Evolutionary conservation across 2,888 invertebrate genomes (phyloP).

Genomic region (Embidobia sp.): DNA sequence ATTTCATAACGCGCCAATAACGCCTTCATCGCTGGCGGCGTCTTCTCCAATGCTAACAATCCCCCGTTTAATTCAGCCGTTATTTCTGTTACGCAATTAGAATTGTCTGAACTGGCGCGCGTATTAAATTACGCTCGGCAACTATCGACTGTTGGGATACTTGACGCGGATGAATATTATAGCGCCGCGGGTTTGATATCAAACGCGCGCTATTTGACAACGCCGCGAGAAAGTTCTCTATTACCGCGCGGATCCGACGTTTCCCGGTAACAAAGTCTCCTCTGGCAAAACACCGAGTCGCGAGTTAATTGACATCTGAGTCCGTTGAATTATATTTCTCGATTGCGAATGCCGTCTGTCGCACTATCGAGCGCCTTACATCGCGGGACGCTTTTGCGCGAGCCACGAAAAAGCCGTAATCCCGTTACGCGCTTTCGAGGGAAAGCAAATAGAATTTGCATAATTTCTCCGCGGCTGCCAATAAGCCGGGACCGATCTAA

Average conservation of each 20-base stretch:
- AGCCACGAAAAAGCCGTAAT: conserved; percentile 59
- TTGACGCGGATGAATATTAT: conserved; percentile 29
- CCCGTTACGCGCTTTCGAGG: conserved; percentile 50
- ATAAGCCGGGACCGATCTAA: conserved; percentile 4
- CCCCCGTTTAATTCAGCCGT: too few relatives aligned
- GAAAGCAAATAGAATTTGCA: conserved; percentile 63
- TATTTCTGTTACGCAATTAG: too few relatives aligned
- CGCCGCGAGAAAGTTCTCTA: conserved; percentile 47
- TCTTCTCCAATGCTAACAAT: too few relatives aligned
- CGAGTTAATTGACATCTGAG: conserved; percentile 71
- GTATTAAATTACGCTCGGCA: conserved; percentile 21
- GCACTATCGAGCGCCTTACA: conserved; percentile 36
- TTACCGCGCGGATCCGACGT: conserved; percentile 22
- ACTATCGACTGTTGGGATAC: not conserved
- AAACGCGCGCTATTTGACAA: conserved; percentile 24
- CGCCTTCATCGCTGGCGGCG: too few relatives aligned
- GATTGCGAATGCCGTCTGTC: conserved; percentile 46
- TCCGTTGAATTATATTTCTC: conserved; percentile 70
- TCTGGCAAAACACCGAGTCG: conserved; percentile 29
- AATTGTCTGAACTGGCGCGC: too few relatives aligned
- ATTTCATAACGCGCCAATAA: too few relatives aligned
- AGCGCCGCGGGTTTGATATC: conserved; percentile 15
- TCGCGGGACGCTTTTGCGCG: too few relatives aligned
- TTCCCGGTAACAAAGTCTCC: conserved; percentile 32
- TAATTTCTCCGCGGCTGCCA: conserved; percentile 39